Base-by-base conservation (phyloP, 2,113 vertebrate species). In the Serilophus lunatus region DNA sequence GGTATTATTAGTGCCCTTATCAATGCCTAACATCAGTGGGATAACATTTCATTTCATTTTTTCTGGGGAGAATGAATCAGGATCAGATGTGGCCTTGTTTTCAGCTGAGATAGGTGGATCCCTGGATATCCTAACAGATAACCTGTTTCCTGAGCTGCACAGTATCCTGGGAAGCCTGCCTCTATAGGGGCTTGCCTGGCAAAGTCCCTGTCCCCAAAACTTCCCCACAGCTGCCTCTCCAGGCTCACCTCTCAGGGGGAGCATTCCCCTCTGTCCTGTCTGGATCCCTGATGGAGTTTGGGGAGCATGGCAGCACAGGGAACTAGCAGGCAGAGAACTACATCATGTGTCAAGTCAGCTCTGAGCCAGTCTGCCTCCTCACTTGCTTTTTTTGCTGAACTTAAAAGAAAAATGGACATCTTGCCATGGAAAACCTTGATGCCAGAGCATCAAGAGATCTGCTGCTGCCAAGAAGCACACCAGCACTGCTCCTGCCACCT, bases 291-390 rank as follows among this genome's bases (percentile, higher is more conserved):
- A 17, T 20, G 19, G 35, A 72, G 14, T 19, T 42, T 35, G 33
- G 57, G 18, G 63, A 42, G 23, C 10, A 57, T 74, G 54, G 50
- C 36, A 74, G 64, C 36, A 40, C 31, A 5, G 13, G 2, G 4
- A 50, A 69, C 49, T 8, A 5, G 51, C 69, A 64, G 78, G 64
- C 51, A 74, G n/a, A 6, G 5, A 91, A 47, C 74, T 70, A 36
- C 38, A 31, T 45, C 33, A 25, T 0, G 0, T 29, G 35, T 7
- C 7, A 60, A 59, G 65, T 22, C 65, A 33, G 13, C 44, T 68
- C 36, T 15, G 50, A 86, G 59, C 53, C 66, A 36, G 53, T 66
- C 59, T 95, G 76, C 68, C 63, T 86, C 66, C 57, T 53, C 18
- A 2, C 53, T 65, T 40, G 26, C 49, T 65, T 11, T 38, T n/a